Conservation (phyloP, 2,888 invertebrate species). For the Unio pictorum region DNA sequence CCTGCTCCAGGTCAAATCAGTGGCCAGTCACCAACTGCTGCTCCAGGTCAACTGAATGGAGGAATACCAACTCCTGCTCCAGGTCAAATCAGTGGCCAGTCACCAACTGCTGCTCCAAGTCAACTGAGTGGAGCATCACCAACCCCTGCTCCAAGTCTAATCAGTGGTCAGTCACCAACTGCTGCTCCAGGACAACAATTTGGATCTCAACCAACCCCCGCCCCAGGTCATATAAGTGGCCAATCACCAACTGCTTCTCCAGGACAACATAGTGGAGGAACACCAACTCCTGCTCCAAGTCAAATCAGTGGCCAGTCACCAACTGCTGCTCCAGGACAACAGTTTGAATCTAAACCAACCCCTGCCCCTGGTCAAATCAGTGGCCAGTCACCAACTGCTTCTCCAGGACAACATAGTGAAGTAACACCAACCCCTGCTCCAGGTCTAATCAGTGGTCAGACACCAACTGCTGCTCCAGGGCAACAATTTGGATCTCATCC, state of each 20-base stretch:
- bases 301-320: no score
- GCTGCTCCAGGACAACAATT: conserved; percentile 2
- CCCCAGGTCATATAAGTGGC: conserved; percentile 20
- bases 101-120: conserved; percentile 25
- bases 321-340: no score
- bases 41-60: no score
- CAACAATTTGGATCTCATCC: conserved; percentile 19
- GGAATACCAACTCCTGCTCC: no score
- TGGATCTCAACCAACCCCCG: conserved; percentile 5
- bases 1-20: no score
- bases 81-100: conserved; percentile 5
- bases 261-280: neutral
- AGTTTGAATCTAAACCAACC: neutral
- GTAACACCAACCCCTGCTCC: conserved; percentile 7
- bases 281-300: neutral
- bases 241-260: conserved; percentile 10
- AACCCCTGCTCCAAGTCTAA: conserved; percentile 20
- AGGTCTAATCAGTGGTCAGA: conserved; percentile 2
- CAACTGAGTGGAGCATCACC: conserved; percentile 18
- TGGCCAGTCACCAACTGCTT: conserved; percentile 3
- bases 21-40: no score
- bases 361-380: neutral
- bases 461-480: conserved; percentile 6
- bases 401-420: neutral
- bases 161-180: conserved; percentile 21